These are phyloP conservation scores for Phaedon cochleariae DNA, from an alignment of 2,888 invertebrate species.

Conservation along the genomic window DNA sequence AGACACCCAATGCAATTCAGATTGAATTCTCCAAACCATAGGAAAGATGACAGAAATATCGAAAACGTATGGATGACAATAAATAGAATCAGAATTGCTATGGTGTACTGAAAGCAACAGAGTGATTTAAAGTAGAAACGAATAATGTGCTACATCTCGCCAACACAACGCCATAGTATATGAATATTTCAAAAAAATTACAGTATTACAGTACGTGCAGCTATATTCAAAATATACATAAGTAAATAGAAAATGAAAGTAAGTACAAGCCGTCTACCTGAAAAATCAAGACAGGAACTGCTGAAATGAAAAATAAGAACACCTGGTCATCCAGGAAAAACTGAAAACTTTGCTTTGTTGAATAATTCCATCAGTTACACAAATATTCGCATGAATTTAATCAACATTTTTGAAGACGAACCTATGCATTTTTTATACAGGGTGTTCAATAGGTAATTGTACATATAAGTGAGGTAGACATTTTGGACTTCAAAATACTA, in stretches of 20 bases:
- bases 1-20: constrained; percentile 1
- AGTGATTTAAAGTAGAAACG: neutral
- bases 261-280: constrained; percentile 30
- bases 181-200: constrained; percentile 25
- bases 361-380: no score
- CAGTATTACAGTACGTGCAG: constrained; percentile 31
- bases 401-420: no score
- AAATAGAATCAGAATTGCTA: neutral
- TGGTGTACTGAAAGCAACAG: constrained; percentile 3
- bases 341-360: neutral
- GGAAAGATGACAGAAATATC: no score
- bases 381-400: no score
- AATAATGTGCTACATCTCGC: constrained; percentile 34
- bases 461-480: no score
- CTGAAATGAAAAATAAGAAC: constrained; percentile 37
- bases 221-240: constrained; percentile 25
- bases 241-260: constrained; percentile 25
- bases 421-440: no score
- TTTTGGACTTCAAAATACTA: no score
- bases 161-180: constrained; percentile 47
- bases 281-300: constrained; percentile 29
- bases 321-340: neutral
- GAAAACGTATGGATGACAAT: no score
- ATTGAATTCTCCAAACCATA: neutral
- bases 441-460: no score